phyloP scores from a whole-genome alignment of 2,888 invertebrate genomes.

The Folsomia manolachei region DNA sequence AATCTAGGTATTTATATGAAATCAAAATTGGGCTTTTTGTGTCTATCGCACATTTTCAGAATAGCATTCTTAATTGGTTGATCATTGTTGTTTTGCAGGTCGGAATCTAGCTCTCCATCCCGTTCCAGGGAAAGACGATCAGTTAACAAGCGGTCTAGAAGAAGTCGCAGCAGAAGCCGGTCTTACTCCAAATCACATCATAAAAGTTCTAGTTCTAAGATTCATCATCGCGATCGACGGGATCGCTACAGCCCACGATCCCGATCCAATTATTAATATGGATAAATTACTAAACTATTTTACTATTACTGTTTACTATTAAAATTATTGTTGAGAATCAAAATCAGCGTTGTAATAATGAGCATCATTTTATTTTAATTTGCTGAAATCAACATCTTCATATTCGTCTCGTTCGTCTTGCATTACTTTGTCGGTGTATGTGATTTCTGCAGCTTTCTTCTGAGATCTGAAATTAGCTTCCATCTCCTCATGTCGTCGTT shows the following conservation, averaged over 20 bases:
- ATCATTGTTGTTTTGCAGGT: conserved; percentile 27
- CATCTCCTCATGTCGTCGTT: conserved; percentile 38
- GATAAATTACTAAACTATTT: too few species aligned
- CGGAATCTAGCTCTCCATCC: conserved; percentile 51
- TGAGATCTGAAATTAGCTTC: conserved; percentile 30
- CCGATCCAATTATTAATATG: conserved; percentile 52
- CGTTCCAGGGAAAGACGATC: conserved; percentile 46
- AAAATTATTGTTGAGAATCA: background rate
- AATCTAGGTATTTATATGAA: conserved; percentile 51
- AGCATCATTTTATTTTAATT: too few species aligned
- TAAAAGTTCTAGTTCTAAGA: conserved; percentile 7
- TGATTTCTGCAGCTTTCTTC: conserved; percentile 41
- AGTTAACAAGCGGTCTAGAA: conserved; percentile 33
- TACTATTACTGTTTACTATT: background rate
- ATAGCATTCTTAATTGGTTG: conserved; percentile 28
- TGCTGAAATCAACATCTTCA: background rate
- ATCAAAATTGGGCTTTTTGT: background rate
- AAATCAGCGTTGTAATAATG: too few species aligned
- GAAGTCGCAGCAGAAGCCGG: conserved; percentile 32
- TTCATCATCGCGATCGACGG: background rate
- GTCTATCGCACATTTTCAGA: background rate
- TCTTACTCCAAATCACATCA: conserved; percentile 26
- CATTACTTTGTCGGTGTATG: conserved; percentile 44
- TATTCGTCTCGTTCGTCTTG: conserved; percentile 28
- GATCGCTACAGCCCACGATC: conserved; percentile 55